Base-by-base conservation (phyloP, 1,140 invertebrate genomes). In the Drosophila insularis region DNA sequence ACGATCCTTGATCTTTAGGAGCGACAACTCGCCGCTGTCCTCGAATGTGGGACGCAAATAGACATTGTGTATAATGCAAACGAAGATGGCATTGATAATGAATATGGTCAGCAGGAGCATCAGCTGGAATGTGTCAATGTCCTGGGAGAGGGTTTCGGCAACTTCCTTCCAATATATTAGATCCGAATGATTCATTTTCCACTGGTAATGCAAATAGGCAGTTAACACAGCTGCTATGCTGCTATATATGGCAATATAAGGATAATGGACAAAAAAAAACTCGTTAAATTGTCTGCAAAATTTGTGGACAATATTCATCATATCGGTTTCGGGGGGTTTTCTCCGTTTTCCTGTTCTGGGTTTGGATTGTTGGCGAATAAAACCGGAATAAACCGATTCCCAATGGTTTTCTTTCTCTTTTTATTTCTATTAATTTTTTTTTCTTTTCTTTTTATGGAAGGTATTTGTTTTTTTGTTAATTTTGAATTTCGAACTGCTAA, bases 1-100 rank as follows among this genome's bases (percentile, higher is more conserved):
- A 13, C 90, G 90, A 62, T 91, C 89, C 74, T 91, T 91, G n/a
- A 91, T 90, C 58, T 91, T 85, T 50, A 91, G 40, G 61, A 90
- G 56, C 0, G 90, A 71, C 53, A 90, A 32, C 1, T 86, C 77
- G 17, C 81, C 72, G 13, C 66, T 69, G 1, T 62, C 67, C 0
- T 78, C 80, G 7, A 79, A 6, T 17, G 72, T 31, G 2, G 90
- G 74, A 11, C 70, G 67, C 55, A 74, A 37, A 37, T 87, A 91
- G 2, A 77, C 72, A 19, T 63, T 68, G 8, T 89, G 40, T 10
- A 86, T 82, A 5, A 89, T 50, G 4, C 68, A 78, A 14, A 89
- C 79, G 14, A 82, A 89, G 1, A 86, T 21, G 10, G 74, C 53
- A n/a, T 86, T 86, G 23, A 89, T 80, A 0, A 71, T 5, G 17